These are phyloP conservation scores for Ctenosaura bakeri DNA, from an alignment of 2,797 vertebrate species.

Conservation along the genomic window DNA sequence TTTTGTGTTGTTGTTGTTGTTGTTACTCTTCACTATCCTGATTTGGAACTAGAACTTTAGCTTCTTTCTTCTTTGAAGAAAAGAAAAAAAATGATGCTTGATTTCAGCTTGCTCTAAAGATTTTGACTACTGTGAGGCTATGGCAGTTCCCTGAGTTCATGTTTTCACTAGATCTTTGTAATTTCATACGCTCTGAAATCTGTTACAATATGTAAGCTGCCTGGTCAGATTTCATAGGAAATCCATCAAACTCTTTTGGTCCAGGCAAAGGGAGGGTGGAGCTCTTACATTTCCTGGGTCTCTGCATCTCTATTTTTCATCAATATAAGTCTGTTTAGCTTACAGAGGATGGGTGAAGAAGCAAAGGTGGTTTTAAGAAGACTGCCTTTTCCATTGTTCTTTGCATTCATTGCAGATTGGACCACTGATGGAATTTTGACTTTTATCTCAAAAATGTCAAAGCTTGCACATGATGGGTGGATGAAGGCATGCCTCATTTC, in stretches of 20 bases:
- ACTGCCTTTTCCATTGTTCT: background rate
- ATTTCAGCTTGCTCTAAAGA: constrained; percentile 15
- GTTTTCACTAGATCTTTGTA: constrained; percentile 33
- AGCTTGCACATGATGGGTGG: background rate
- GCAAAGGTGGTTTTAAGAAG: background rate
- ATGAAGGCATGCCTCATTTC: background rate
- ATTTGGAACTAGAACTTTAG: background rate
- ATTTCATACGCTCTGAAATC: constrained; percentile 29
- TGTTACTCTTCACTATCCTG: background rate
- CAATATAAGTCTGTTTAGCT: background rate
- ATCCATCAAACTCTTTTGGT: constrained; percentile 34
- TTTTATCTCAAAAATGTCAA: background rate
- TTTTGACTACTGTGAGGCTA: background rate
- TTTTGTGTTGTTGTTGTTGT: background rate
- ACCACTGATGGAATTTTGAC: background rate
- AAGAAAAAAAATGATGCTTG: background rate
- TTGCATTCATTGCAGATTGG: background rate
- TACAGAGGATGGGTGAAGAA: background rate
- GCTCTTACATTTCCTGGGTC: constrained; percentile 15
- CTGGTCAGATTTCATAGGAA: constrained; percentile 34
- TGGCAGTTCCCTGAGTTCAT: background rate
- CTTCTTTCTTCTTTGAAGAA: constrained; percentile 12
- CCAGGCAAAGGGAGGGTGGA: background rate
- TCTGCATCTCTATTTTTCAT: background rate
- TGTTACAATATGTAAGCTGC: constrained; percentile 42